phyloP scores from a whole-genome alignment of 2,888 invertebrate genomes.

The Unio pictorum region DNA sequence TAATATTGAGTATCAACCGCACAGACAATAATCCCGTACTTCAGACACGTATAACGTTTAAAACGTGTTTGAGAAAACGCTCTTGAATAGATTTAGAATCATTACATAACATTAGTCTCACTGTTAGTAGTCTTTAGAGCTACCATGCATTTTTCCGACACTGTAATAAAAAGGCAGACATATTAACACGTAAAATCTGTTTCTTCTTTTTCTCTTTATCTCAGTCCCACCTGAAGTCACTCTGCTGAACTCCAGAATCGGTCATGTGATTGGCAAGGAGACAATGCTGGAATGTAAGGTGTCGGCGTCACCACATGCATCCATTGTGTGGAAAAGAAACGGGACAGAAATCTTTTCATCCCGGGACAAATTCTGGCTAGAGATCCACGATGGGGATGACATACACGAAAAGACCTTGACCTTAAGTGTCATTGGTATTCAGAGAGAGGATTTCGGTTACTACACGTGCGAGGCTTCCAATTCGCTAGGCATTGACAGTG shows the following conservation, averaged over 20 bases:
- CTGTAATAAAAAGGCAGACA: no score
- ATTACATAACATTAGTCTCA: no score
- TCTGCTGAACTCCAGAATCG: slow-evolving; percentile 50
- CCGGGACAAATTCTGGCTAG: slow-evolving; percentile 34
- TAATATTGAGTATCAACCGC: no score
- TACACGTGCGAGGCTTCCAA: slow-evolving; percentile 52
- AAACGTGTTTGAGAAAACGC: no score
- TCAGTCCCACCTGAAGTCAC: slow-evolving; percentile 59
- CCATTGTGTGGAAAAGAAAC: slow-evolving; percentile 54
- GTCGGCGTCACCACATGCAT: slow-evolving; percentile 56
- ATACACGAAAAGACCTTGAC: slow-evolving; percentile 40
- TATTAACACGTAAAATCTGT: no score
- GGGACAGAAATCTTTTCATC: slow-evolving; percentile 37
- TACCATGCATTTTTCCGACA: no score
- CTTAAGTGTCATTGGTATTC: slow-evolving; percentile 44
- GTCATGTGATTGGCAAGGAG: slow-evolving; percentile 56
- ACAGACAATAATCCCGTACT: no score
- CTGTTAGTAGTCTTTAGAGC: no score
- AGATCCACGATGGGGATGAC: slow-evolving; percentile 43
- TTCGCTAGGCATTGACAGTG: slow-evolving; percentile 35
- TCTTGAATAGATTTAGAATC: no score
- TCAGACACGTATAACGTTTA: no score
- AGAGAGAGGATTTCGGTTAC: slow-evolving; percentile 43
- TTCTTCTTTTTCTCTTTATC: neutral
- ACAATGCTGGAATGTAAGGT: slow-evolving; percentile 64